Percentiles rank a stretch among this genome's conserved stretches.
phyloP scores from a whole-genome alignment of 2,113 vertebrate genomes.

The Muntiacus reevesi region DNA sequence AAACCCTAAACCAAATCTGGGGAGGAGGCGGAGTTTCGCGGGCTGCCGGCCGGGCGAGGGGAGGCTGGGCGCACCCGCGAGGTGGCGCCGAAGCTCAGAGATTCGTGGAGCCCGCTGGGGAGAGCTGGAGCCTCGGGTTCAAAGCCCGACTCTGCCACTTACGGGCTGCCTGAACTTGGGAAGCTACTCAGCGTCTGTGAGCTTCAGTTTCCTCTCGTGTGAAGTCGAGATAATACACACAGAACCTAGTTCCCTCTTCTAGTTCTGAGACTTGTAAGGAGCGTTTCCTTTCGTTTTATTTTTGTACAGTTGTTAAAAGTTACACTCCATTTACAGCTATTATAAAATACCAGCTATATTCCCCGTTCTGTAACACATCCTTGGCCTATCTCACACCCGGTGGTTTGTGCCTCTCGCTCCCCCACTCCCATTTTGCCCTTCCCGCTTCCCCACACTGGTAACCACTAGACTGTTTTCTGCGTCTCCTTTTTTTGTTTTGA shows the following conservation, averaged over 20 bases:
- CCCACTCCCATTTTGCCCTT: not conserved
- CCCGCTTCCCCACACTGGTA: not conserved
- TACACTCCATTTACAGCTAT: not conserved
- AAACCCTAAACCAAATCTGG: too few species aligned
- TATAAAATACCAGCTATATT: not conserved
- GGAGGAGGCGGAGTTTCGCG: fast-evolving
- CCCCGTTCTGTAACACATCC: not conserved
- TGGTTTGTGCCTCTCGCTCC: not conserved
- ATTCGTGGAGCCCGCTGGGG: not conserved
- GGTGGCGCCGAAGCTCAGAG: not conserved
- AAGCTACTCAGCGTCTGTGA: not conserved
- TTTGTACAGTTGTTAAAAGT: not conserved
- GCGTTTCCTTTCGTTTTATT: not conserved
- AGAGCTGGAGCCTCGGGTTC: fast-evolving
- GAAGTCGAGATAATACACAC: not conserved
- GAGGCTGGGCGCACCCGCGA: not conserved
- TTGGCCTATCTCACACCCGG: not conserved
- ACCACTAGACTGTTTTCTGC: not conserved
- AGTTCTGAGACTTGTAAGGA: not conserved
- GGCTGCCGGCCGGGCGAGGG: fast-evolving
- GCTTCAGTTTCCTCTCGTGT: not conserved
- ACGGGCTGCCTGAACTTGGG: not conserved
- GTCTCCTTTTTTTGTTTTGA: not conserved
- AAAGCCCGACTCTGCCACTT: not conserved
- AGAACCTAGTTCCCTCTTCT: not conserved